These are phyloP conservation scores for Micrasema minimum DNA, from an alignment of 1,140 invertebrate genomes.

Conservation along the genomic window DNA sequence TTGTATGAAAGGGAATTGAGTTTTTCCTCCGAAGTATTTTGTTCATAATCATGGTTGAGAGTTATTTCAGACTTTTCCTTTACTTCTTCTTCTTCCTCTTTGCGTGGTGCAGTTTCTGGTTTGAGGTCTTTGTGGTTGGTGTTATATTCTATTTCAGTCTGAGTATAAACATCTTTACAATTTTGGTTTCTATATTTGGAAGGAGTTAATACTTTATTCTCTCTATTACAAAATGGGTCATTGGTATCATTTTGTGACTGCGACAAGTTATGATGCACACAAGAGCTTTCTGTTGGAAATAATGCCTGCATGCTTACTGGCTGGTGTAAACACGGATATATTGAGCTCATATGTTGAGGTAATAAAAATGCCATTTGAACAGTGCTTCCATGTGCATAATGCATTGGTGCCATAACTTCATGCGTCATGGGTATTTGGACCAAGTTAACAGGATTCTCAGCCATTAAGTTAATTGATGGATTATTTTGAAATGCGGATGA, in stretches of 20 bases:
- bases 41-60: constrained; percentile 62
- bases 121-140: constrained; percentile 9
- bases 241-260: constrained; percentile 52
- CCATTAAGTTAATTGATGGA: constrained; percentile 34
- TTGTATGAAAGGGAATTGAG: constrained; percentile 55
- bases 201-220: constrained; percentile 71
- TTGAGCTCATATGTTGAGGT: constrained; percentile 62
- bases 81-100: constrained; percentile 39
- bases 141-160: constrained; percentile 69
- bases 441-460: constrained; percentile 59
- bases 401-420: constrained; percentile 57
- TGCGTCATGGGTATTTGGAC: constrained; percentile 62
- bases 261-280: constrained; percentile 42
- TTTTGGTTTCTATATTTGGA: constrained; percentile 68
- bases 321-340: constrained; percentile 58
- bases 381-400: constrained; percentile 57
- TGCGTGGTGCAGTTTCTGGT: neutral
- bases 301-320: constrained; percentile 53
- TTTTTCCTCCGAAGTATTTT: constrained; percentile 64
- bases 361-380: constrained; percentile 69
- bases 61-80: constrained; percentile 59
- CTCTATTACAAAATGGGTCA: constrained; percentile 53
- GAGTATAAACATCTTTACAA: constrained; percentile 73
- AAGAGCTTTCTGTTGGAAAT: constrained; percentile 25
- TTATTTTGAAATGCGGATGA: constrained; percentile 28